Evolutionary conservation across 2,888 invertebrate genomes (phyloP).

Genomic region (Sminthurinus aureus): DNA sequence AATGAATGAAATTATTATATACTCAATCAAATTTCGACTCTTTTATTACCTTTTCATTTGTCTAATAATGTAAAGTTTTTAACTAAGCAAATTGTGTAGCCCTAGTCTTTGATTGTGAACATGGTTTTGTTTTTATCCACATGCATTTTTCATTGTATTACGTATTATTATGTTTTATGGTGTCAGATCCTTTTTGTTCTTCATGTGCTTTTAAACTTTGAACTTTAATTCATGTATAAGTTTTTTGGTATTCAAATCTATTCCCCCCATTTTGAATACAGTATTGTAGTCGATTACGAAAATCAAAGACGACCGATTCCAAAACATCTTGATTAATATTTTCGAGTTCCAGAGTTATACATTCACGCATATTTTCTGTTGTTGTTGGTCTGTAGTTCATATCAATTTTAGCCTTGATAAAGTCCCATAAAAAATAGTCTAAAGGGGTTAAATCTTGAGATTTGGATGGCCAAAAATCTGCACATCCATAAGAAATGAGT

Average conservation of each 20-base stretch:
- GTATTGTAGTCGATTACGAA: slow-evolving; percentile 46
- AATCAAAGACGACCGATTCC: slow-evolving; percentile 45
- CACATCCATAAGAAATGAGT: slow-evolving; percentile 52
- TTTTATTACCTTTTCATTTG: too few relatives aligned
- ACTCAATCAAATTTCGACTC: too few relatives aligned
- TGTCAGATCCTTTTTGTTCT: too few relatives aligned
- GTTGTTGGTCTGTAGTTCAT: slow-evolving; percentile 43
- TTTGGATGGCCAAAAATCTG: slow-evolving; percentile 54
- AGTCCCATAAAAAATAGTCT: slow-evolving; percentile 59
- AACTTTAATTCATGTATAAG: background rate
- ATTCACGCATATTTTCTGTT: slow-evolving; percentile 44
- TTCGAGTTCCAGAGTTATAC: slow-evolving; percentile 36
- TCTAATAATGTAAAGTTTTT: too few relatives aligned
- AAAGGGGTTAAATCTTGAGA: slow-evolving; percentile 59
- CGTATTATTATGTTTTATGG: too few relatives aligned
- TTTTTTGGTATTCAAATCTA: slow-evolving; percentile 42
- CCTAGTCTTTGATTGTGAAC: too few relatives aligned
- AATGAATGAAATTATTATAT: too few relatives aligned
- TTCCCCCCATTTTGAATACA: slow-evolving; percentile 50
- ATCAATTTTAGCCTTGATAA: slow-evolving; percentile 51
- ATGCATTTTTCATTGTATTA: too few relatives aligned
- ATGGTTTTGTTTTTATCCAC: too few relatives aligned
- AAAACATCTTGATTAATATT: slow-evolving; percentile 32
- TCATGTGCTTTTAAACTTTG: too few relatives aligned
- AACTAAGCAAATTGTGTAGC: too few relatives aligned